phyloP scores from a whole-genome alignment of 2,888 invertebrate species.

The Ichneumon xanthorius region DNA sequence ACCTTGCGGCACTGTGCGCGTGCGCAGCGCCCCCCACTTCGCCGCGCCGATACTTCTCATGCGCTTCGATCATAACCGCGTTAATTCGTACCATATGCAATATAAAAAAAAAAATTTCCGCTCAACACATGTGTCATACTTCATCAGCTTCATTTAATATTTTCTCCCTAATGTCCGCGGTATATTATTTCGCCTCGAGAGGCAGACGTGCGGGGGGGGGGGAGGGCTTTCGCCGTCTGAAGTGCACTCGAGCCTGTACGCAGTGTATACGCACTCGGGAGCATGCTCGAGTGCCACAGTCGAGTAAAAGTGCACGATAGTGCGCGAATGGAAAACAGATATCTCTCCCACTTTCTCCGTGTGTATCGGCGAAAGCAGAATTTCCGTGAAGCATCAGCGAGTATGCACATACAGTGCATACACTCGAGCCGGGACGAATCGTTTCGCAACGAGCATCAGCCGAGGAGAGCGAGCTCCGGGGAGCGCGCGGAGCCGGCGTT shows the following conservation, averaged over 20 bases:
- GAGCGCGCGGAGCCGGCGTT: constrained; percentile 20
- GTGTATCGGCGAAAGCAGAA: constrained; percentile 23
- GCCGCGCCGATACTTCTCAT: too few relatives aligned
- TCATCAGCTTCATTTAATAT: constrained; percentile 22
- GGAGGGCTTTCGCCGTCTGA: constrained; percentile 16
- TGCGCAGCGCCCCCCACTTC: too few relatives aligned
- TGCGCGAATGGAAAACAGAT: constrained; percentile 35
- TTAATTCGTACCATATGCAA: background rate
- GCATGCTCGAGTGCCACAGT: constrained; percentile 23
- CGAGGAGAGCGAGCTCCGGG: constrained; percentile 10
- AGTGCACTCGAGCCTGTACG: constrained; percentile 47
- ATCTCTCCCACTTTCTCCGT: background rate
- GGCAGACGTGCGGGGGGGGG: background rate
- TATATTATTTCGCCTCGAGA: constrained; percentile 32
- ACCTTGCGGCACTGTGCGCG: too few relatives aligned
- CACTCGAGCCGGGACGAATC: constrained; percentile 44
- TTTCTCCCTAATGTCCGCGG: constrained; percentile 6
- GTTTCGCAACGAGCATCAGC: constrained; percentile 46
- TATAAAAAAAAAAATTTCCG: background rate
- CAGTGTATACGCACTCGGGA: constrained; percentile 42
- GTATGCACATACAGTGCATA: background rate
- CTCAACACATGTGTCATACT: constrained; percentile 19
- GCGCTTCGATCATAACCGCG: too few relatives aligned
- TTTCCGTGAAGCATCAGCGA: constrained; percentile 19
- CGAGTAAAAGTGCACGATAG: constrained; percentile 17